phyloP scores from a whole-genome alignment of 2,888 invertebrate genomes.

The Graphium colonna region DNA sequence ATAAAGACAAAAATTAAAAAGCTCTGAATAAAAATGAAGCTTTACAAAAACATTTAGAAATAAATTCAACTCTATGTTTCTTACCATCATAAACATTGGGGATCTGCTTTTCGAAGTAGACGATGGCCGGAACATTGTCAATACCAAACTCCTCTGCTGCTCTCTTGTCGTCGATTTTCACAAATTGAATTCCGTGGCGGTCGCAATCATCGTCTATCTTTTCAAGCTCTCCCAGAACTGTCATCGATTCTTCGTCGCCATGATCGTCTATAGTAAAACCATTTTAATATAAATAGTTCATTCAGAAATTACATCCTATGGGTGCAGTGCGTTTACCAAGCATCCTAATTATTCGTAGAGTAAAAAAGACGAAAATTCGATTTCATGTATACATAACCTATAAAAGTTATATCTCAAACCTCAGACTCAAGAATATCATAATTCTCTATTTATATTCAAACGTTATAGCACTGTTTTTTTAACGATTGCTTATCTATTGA shows the following conservation, averaged over 20 bases:
- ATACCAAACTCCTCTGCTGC: slow-evolving; percentile 94
- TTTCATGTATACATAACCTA: too few species aligned
- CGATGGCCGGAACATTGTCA: slow-evolving; percentile 90
- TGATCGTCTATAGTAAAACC: slow-evolving; percentile 88
- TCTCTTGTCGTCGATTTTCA: slow-evolving; percentile 92
- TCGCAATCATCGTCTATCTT: slow-evolving; percentile 97
- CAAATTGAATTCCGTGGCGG: slow-evolving; percentile 94
- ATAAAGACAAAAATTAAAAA: too few species aligned
- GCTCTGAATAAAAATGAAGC: too few species aligned
- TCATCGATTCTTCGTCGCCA: slow-evolving; percentile 92
- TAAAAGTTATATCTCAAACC: too few species aligned
- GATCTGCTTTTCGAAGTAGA: slow-evolving; percentile 96
- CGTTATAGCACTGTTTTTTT: too few species aligned
- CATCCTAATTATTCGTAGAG: neutral
- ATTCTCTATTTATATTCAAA: too few species aligned
- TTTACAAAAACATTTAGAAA: too few species aligned
- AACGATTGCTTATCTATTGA: too few species aligned
- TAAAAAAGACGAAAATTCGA: neutral
- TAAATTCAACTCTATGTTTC: slow-evolving; percentile 25
- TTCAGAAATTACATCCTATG: too few species aligned
- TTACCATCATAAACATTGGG: slow-evolving; percentile 94
- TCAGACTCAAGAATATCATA: too few species aligned
- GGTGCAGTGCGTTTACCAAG: too few species aligned
- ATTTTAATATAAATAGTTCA: too few species aligned
- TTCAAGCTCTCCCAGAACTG: slow-evolving; percentile 91